phyloP scores from a whole-genome alignment of 2,113 vertebrate species.

The Vombatus ursinus region DNA sequence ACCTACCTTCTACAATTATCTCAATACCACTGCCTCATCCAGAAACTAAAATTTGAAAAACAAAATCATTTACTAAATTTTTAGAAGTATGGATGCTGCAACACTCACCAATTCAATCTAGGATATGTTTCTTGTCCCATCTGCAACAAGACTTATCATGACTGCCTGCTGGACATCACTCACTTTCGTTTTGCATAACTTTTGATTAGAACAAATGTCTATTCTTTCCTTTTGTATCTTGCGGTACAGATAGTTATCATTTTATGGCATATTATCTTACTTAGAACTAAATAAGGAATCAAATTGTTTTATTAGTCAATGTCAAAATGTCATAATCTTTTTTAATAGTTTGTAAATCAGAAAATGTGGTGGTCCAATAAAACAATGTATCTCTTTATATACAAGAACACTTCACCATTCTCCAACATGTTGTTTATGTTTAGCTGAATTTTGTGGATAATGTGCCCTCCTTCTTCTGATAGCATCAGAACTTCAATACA shows the following conservation, averaged over 20 bases:
- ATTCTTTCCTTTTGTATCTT: conserved; percentile 73
- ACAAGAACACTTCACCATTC: background rate
- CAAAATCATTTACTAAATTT: background rate
- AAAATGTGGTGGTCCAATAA: background rate
- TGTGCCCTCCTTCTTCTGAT: background rate
- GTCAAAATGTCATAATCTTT: conserved; percentile 29
- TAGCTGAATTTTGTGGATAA: background rate
- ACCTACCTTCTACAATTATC: background rate
- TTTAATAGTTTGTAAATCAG: conserved; percentile 31
- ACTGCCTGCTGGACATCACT: conserved; percentile 56
- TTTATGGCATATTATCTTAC: conserved; percentile 68
- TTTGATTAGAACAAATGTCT: conserved; percentile 72
- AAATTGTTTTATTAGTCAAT: conserved; percentile 63
- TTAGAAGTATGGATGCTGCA: background rate
- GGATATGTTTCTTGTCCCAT: conserved; percentile 28
- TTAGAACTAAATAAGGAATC: conserved; percentile 61
- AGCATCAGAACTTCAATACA: background rate
- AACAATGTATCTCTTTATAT: background rate
- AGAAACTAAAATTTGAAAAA: background rate
- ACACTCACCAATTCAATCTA: background rate
- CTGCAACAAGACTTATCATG: conserved; percentile 60
- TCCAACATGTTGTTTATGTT: background rate
- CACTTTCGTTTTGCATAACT: background rate
- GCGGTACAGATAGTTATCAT: conserved; percentile 65
- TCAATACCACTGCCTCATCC: background rate